Evolutionary conservation across 1,140 invertebrate species (phyloP).

Genomic region (Camponotus pennsylvanicus): DNA sequence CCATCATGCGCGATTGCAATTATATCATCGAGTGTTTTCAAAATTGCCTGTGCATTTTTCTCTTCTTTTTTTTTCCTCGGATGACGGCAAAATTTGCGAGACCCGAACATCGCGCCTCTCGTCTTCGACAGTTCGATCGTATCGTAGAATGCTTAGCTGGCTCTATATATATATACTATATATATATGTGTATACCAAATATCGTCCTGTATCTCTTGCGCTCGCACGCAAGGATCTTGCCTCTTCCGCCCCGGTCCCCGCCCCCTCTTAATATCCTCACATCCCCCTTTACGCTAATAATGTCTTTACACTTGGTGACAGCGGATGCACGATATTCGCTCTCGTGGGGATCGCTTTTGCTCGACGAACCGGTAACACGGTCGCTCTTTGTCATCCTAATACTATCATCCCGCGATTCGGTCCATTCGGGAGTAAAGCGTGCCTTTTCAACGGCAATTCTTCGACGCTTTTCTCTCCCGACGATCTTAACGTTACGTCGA

Average conservation of each 20-base stretch:
- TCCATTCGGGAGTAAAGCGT: conserved; percentile 66
- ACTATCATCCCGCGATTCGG: conserved; percentile 60
- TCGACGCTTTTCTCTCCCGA: conserved; percentile 22
- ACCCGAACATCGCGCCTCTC: conserved; percentile 27
- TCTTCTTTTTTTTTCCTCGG: not conserved
- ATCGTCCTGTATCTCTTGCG: conserved; percentile 72
- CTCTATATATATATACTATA: conserved; percentile 79
- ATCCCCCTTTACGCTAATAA: conserved; percentile 74
- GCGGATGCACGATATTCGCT: conserved; percentile 77
- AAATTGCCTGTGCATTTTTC: not conserved
- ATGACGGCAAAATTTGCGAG: conserved; percentile 5
- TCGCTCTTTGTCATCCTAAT: conserved; percentile 76
- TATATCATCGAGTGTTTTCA: not conserved
- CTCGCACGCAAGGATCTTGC: conserved; percentile 64
- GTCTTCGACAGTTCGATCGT: conserved; percentile 77
- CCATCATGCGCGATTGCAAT: not conserved
- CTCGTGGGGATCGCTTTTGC: conserved; percentile 77
- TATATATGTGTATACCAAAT: conserved; percentile 81
- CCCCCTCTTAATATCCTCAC: conserved; percentile 56
- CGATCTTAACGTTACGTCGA: not conserved
- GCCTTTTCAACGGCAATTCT: not conserved
- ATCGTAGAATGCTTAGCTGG: conserved; percentile 84
- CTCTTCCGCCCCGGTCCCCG: conserved; percentile 33
- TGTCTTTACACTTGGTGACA: conserved; percentile 77
- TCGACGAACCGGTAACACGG: conserved; percentile 76